Evolutionary conservation across 92 coral and sea anemone species (phyloP).

Genomic region (Porites lobata): DNA sequence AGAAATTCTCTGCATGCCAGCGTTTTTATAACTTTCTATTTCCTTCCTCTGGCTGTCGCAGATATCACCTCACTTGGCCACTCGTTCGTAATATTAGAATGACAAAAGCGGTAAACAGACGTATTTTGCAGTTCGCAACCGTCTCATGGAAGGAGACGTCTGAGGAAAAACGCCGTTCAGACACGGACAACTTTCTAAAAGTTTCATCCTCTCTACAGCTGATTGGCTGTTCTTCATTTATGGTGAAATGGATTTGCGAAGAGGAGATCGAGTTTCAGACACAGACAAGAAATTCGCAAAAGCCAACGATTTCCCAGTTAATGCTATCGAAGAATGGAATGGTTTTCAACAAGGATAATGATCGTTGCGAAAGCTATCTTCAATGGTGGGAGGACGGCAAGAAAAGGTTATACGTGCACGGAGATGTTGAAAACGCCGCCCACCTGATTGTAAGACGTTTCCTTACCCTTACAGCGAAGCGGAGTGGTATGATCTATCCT

Average conservation of each 20-base stretch:
- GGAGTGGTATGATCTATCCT: slow-evolving; percentile 62
- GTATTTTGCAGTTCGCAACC: slow-evolving; percentile 42
- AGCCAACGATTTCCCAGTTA: neutral
- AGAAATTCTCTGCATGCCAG: slow-evolving; percentile 47
- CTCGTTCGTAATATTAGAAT: slow-evolving; percentile 22
- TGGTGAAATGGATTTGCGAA: slow-evolving; percentile 53
- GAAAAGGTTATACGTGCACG: slow-evolving; percentile 47
- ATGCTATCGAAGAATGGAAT: slow-evolving; percentile 59
- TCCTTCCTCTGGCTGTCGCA: slow-evolving; percentile 53
- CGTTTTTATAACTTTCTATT: slow-evolving; percentile 54
- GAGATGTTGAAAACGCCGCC: slow-evolving; percentile 69
- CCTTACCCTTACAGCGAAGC: slow-evolving; percentile 71
- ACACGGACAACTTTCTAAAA: slow-evolving; percentile 71
- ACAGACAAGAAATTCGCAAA: slow-evolving; percentile 9
- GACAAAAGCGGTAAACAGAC: slow-evolving; percentile 52
- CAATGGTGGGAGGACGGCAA: slow-evolving; percentile 83
- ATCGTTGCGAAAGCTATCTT: slow-evolving; percentile 68
- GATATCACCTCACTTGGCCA: slow-evolving; percentile 1
- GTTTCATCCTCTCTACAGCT: slow-evolving; percentile 78
- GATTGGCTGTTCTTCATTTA: slow-evolving; percentile 37
- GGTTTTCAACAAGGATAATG: slow-evolving; percentile 26
- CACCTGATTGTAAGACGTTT: slow-evolving; percentile 74
- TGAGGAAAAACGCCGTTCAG: slow-evolving; percentile 43
- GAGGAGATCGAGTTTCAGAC: slow-evolving; percentile 71
- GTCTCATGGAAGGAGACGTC: no score